A percentile compares a stretch with the other conserved stretches of the same genome.
phyloP scores from a whole-genome alignment of 2,888 invertebrate genomes.

The Zhuqinia jingwanae region DNA sequence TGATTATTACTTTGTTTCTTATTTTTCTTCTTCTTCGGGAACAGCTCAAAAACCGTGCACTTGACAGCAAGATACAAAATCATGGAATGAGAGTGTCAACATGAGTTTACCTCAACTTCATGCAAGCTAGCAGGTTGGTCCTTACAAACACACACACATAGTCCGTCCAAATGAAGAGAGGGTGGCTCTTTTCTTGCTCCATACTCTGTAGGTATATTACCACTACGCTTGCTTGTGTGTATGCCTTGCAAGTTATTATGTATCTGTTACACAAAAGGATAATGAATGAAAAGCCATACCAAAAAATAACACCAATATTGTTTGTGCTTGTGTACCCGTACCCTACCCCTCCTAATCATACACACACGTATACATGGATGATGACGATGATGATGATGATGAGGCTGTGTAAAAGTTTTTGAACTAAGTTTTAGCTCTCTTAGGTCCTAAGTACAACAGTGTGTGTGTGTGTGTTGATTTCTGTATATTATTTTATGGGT shows the following conservation, averaged over 20 bases:
- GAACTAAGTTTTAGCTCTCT: constrained; percentile 39
- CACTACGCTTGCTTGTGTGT: too few species aligned
- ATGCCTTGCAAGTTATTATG: background rate
- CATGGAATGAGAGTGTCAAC: constrained; percentile 74
- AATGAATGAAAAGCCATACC: constrained; percentile 25
- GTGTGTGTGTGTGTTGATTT: constrained; percentile 30
- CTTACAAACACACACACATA: constrained; percentile 11
- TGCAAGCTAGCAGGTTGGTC: constrained; percentile 60
- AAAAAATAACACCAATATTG: background rate
- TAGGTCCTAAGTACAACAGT: background rate
- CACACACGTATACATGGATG: constrained; percentile 6
- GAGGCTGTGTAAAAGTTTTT: constrained; percentile 55
- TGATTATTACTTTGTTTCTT: too few species aligned
- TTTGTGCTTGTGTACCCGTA: background rate
- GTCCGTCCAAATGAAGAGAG: constrained; percentile 48
- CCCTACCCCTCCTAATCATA: background rate
- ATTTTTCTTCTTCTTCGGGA: constrained; percentile 33
- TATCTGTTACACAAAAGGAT: constrained; percentile 43
- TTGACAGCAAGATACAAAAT: constrained; percentile 66
- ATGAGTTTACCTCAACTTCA: constrained; percentile 53
- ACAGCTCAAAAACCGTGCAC: constrained; percentile 60
- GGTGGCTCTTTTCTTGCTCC: constrained; percentile 49
- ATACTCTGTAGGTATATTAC: background rate
- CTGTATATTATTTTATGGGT: background rate
- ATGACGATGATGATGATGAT: too few species aligned